Conservation (phyloP, 2,797 vertebrate species). For the Rhinatrema bivittatum region DNA sequence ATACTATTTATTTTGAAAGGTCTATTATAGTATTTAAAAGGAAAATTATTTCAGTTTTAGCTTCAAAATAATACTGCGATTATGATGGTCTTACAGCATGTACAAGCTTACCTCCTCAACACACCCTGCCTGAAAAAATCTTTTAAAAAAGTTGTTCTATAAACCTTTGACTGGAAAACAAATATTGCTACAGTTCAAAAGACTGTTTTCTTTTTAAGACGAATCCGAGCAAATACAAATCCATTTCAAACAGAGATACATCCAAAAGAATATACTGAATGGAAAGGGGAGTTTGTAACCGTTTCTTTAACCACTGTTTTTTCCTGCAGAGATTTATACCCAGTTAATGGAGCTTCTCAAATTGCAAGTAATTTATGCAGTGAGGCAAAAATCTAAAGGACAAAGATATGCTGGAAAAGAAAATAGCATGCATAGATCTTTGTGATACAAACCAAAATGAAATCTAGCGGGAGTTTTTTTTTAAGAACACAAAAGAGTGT, state of each 20-base stretch:
- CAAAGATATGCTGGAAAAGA: constrained; percentile 21
- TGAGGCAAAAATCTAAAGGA: constrained; percentile 1
- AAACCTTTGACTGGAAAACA: too few relatives aligned
- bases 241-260: not conserved
- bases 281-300: not conserved
- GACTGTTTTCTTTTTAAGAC: too few relatives aligned
- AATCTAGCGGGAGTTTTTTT: not conserved
- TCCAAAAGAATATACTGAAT: constrained; percentile 2
- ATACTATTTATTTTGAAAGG: too few relatives aligned
- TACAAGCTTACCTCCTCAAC: too few relatives aligned
- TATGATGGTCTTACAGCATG: too few relatives aligned
- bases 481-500: constrained; percentile 28
- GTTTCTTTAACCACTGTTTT: not conserved
- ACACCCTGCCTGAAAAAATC: too few relatives aligned
- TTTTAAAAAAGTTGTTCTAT: too few relatives aligned
- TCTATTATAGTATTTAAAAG: too few relatives aligned
- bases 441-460: constrained; percentile 8
- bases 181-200: too few relatives aligned
- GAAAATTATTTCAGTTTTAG: too few relatives aligned
- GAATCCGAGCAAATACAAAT: not conserved
- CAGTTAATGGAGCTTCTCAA: constrained; percentile 8
- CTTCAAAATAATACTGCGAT: too few relatives aligned
- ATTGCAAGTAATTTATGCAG: constrained; percentile 5
- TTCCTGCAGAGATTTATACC: constrained; percentile 5
- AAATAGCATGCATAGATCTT: not conserved